Evolutionary conservation across 2,888 invertebrate genomes (phyloP).

Genomic region (Sminthurides aquaticus): DNA sequence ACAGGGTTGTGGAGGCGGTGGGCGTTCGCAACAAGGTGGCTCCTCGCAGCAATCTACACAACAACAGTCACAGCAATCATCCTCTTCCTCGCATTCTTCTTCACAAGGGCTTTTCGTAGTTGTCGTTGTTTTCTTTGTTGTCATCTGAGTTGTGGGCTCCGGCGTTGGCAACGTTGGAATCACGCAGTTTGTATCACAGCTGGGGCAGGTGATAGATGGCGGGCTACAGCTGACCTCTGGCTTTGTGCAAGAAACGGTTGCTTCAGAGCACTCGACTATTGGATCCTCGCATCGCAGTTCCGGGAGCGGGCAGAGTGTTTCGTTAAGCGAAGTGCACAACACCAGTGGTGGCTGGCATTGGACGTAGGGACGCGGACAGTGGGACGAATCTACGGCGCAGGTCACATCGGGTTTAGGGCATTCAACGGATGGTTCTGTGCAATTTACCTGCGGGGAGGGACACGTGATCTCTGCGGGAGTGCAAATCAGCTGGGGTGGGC

Average conservation of each 20-base stretch:
- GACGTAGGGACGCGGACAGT: background rate
- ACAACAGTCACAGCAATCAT: background rate
- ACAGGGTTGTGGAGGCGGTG: background rate
- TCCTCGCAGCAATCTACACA: background rate
- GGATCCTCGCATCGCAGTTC: background rate
- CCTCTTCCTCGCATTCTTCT: background rate
- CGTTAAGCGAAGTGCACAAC: background rate
- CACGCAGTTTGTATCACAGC: background rate
- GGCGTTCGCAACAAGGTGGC: background rate
- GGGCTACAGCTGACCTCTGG: background rate
- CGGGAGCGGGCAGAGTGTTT: background rate
- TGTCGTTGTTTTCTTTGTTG: background rate
- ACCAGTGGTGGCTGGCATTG: background rate
- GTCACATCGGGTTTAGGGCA: background rate
- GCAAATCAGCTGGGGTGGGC: background rate
- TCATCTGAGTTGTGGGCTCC: background rate
- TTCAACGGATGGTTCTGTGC: background rate
- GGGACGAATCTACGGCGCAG: background rate
- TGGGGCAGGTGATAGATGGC: background rate
- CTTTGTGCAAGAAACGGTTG: background rate
- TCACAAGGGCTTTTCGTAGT: background rate
- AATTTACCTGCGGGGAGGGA: background rate
- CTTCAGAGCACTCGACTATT: background rate
- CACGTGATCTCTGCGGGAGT: background rate
- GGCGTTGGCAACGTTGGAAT: background rate